A percentile compares a stretch with the other conserved stretches of the same genome.
phyloP scores from a whole-genome alignment of 2,797 vertebrate genomes.

The Sarcoramphus papa region DNA sequence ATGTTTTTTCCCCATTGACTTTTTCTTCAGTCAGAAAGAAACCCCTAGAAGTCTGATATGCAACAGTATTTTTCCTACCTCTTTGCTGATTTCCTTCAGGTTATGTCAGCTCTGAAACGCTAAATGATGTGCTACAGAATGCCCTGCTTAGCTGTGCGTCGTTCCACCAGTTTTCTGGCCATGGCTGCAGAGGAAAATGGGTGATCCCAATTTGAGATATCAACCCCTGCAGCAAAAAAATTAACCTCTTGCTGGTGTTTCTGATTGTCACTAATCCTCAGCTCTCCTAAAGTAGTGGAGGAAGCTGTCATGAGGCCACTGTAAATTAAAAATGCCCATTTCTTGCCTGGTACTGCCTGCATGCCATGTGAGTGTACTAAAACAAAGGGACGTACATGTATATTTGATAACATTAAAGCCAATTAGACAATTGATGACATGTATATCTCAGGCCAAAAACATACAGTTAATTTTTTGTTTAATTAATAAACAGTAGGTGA shows the following conservation, averaged over 20 bases:
- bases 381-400: accelerated
- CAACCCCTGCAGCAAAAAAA: not conserved
- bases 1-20: not conserved
- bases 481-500: not conserved
- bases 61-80: not conserved
- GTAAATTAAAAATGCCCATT: not conserved
- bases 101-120: not conserved
- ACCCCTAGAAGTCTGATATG: not conserved
- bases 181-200: not conserved
- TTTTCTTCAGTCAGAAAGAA: not conserved
- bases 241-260: not conserved
- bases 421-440: not conserved
- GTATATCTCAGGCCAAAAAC: not conserved
- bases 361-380: not conserved
- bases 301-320: not conserved
- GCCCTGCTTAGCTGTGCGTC: not conserved
- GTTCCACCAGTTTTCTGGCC: not conserved
- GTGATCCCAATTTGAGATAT: not conserved
- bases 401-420: not conserved
- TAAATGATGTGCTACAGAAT: not conserved
- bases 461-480: not conserved
- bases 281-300: not conserved
- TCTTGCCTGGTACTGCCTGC: not conserved
- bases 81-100: not conserved
- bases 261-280: not conserved